phyloP scores from a whole-genome alignment of 2,888 invertebrate species.

The Salticus scenicus region DNA sequence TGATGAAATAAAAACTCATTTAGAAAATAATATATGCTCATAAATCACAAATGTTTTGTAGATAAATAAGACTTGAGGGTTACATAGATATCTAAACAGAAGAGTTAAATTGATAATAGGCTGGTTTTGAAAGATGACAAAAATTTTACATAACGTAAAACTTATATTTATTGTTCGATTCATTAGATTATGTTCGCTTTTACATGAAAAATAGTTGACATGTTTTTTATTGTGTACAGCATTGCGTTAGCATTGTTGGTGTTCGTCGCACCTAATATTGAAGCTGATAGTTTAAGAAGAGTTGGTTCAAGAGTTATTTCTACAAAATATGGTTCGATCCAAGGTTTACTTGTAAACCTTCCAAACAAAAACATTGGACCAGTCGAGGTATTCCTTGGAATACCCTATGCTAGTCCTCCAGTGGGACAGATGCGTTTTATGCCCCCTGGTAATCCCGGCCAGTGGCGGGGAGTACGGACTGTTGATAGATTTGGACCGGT shows the following conservation, averaged over 20 bases:
- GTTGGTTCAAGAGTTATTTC: constrained; percentile 83
- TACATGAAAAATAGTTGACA: constrained; percentile 13
- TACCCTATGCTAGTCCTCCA: constrained; percentile 95
- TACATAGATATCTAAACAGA: neutral
- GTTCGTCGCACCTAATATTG: neutral
- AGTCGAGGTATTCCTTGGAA: constrained; percentile 78
- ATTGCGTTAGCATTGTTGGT: constrained; percentile 18
- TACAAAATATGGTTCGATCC: constrained; percentile 89
- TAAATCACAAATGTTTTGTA: neutral
- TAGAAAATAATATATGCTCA: neutral
- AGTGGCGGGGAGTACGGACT: constrained; percentile 84
- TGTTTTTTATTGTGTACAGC: neutral
- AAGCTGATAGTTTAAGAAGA: constrained; percentile 35
- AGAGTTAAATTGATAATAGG: no score
- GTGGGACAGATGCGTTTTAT: constrained; percentile 92
- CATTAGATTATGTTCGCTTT: constrained; percentile 28
- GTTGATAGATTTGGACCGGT: constrained; percentile 86
- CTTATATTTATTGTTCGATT: neutral
- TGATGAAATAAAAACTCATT: neutral
- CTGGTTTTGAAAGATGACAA: neutral
- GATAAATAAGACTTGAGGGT: neutral
- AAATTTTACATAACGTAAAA: neutral
- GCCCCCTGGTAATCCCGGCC: constrained; percentile 89
- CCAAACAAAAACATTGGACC: constrained; percentile 79
- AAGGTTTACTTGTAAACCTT: constrained; percentile 78